A percentile compares a stretch with the other conserved stretches of the same genome.
These are phyloP conservation scores for Takifugu ocellatus DNA, from an alignment of 2,797 vertebrate species.

Conservation along the genomic window DNA sequence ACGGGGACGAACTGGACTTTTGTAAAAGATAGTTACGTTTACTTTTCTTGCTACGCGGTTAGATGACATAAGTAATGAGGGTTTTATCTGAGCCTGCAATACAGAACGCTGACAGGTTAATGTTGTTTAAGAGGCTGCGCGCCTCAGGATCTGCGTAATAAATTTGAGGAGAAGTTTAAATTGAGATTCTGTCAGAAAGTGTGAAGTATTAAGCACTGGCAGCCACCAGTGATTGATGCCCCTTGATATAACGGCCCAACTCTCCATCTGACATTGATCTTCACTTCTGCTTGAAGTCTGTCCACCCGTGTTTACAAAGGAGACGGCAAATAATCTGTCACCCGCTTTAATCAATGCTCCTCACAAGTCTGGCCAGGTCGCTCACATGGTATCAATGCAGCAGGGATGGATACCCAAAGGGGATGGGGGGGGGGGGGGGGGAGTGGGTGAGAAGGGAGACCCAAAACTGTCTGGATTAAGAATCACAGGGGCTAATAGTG, in stretches of 20 bases:
- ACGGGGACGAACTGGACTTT: no score
- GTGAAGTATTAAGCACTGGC: slow-evolving; percentile 32
- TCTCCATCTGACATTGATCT: slow-evolving; percentile 49
- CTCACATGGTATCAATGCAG: slow-evolving; percentile 30
- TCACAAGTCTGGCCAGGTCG: slow-evolving; percentile 30
- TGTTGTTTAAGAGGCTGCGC: slow-evolving; percentile 13
- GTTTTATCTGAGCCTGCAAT: slow-evolving; percentile 16
- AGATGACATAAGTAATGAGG: slow-evolving; percentile 12
- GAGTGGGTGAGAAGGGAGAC: slow-evolving; percentile 1
- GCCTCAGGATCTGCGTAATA: slow-evolving; percentile 23
- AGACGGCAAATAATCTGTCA: slow-evolving; percentile 51
- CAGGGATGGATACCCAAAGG: slow-evolving; percentile 18
- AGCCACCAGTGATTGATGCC: slow-evolving; percentile 43
- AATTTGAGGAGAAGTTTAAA: slow-evolving; percentile 42
- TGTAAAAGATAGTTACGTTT: background rate
- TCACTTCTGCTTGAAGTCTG: slow-evolving; percentile 13
- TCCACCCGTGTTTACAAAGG: slow-evolving; percentile 53
- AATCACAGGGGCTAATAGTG: no score
- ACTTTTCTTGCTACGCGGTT: background rate
- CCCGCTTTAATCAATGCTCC: slow-evolving; percentile 47
- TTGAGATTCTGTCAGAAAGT: slow-evolving; percentile 45
- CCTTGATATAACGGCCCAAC: slow-evolving; percentile 27
- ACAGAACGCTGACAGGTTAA: slow-evolving; percentile 18
- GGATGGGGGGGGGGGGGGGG: slow-evolving; percentile 2
- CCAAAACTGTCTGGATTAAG: slow-evolving; percentile 10